phyloP scores from a whole-genome alignment of 2,113 vertebrate genomes.

The Polypterus bichir region DNA sequence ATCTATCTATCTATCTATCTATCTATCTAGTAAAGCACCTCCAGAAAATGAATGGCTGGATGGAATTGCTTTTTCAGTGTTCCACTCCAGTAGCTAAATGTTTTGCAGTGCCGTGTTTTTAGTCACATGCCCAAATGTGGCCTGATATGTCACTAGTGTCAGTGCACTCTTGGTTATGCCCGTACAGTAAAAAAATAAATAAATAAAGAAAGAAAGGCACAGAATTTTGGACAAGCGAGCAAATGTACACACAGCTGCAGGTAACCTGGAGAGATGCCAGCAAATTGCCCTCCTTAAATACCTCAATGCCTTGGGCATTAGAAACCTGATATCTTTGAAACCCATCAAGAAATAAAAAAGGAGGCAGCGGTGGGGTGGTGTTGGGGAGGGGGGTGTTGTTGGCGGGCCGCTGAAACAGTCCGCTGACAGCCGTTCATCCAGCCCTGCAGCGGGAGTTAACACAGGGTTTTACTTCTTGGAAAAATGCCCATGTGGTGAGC shows the following conservation, averaged over 20 bases:
- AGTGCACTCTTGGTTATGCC: too few species aligned
- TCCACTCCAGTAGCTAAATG: not conserved
- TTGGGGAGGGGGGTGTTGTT: not conserved
- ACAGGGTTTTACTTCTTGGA: slow-evolving; percentile 41
- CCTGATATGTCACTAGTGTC: too few species aligned
- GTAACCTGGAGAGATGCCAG: slow-evolving; percentile 51
- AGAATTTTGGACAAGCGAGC: slow-evolving; percentile 7
- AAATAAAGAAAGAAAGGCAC: not conserved
- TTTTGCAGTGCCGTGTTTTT: not conserved
- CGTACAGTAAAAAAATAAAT: too few species aligned
- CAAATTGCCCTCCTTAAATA: slow-evolving; percentile 48
- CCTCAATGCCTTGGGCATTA: slow-evolving; percentile 45
- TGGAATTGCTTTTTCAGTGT: not conserved
- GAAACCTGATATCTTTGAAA: slow-evolving; percentile 50
- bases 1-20: too few species aligned
- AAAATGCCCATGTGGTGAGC: slow-evolving; percentile 44
- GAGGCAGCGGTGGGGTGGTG: slow-evolving; percentile 15
- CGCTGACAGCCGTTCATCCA: slow-evolving; percentile 52
- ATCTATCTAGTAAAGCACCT: too few species aligned
- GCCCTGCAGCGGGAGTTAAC: slow-evolving; percentile 58
- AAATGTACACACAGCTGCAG: slow-evolving; percentile 36
- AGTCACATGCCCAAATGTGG: too few species aligned
- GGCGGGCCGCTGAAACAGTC: slow-evolving; percentile 14
- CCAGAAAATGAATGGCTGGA: too few species aligned
- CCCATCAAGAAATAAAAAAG: slow-evolving; percentile 36